phyloP scores from a whole-genome alignment of 2,888 invertebrate species.

The Bombylius major region DNA sequence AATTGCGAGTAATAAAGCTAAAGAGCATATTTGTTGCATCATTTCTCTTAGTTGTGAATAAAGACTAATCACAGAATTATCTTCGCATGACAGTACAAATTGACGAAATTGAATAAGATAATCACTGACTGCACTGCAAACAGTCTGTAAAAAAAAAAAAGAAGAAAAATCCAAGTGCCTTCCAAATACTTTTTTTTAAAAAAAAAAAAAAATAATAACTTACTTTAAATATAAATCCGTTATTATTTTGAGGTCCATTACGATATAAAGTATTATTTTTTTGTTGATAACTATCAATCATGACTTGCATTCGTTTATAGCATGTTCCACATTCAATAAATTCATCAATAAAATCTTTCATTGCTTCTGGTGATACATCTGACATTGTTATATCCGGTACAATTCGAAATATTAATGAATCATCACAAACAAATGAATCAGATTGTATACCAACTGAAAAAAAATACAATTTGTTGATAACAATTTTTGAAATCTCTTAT shows the following conservation, averaged over 20 bases:
- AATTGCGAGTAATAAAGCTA: slow-evolving; percentile 25
- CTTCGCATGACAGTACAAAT: slow-evolving; percentile 22
- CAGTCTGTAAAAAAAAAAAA: slow-evolving; percentile 13
- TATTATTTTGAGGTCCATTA: slow-evolving; percentile 22
- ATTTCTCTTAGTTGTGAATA: slow-evolving; percentile 21
- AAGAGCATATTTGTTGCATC: slow-evolving; percentile 25
- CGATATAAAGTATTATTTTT: background rate
- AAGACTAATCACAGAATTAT: slow-evolving; percentile 22
- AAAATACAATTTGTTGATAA: background rate
- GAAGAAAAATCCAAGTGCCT: background rate
- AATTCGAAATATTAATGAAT: slow-evolving; percentile 38
- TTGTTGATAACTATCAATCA: slow-evolving; percentile 18
- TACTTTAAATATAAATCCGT: slow-evolving; percentile 29
- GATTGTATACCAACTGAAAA: slow-evolving; percentile 45
- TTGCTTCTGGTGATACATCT: slow-evolving; percentile 38
- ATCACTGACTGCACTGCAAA: background rate
- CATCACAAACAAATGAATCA: slow-evolving; percentile 39
- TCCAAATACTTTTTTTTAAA: too few species aligned
- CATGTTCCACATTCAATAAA: slow-evolving; percentile 32
- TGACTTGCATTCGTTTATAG: slow-evolving; percentile 25
- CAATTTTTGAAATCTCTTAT: too few species aligned
- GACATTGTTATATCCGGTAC: slow-evolving; percentile 37
- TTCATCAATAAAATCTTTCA: slow-evolving; percentile 31
- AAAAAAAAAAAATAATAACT: background rate
- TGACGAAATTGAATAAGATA: background rate